A percentile compares a stretch with the other conserved stretches of the same genome.
Conservation (phyloP, 2,888 invertebrate genomes). For the Eristalis arbustorum region DNA sequence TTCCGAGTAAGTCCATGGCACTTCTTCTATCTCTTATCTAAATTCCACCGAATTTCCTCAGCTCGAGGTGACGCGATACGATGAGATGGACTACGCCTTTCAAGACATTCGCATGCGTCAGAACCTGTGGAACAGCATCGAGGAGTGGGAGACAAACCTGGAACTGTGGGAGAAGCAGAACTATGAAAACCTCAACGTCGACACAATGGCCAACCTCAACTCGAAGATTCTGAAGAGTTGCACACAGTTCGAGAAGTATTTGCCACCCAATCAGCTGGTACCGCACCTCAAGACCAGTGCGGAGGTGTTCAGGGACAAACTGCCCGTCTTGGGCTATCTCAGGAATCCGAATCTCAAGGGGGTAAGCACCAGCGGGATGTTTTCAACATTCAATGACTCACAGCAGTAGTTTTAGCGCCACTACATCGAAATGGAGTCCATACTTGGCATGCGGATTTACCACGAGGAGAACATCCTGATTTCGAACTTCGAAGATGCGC, state of each 20-base stretch:
- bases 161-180: slow-evolving; percentile 83
- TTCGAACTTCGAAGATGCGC: slow-evolving; percentile 85
- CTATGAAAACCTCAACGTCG: slow-evolving; percentile 83
- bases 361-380: slow-evolving; percentile 68
- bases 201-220: slow-evolving; percentile 85
- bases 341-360: slow-evolving; percentile 89
- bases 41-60: slow-evolving; percentile 74
- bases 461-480: slow-evolving; percentile 86
- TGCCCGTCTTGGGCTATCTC: slow-evolving; percentile 89
- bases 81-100: slow-evolving; percentile 89
- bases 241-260: slow-evolving; percentile 89
- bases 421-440: slow-evolving; percentile 90
- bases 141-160: slow-evolving; percentile 86
- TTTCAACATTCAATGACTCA: background rate
- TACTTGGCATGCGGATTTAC: slow-evolving; percentile 87
- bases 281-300: slow-evolving; percentile 89
- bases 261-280: slow-evolving; percentile 90
- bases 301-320: slow-evolving; percentile 88
- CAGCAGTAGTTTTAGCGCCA: slow-evolving; percentile 82
- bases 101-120: slow-evolving; percentile 90
- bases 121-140: slow-evolving; percentile 89
- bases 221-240: slow-evolving; percentile 87
- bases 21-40: background rate
- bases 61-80: slow-evolving; percentile 91
- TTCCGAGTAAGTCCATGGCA: slow-evolving; percentile 84